These are phyloP conservation scores for Phaonia tiefii DNA, from an alignment of 2,888 invertebrate species.

Conservation along the genomic window DNA sequence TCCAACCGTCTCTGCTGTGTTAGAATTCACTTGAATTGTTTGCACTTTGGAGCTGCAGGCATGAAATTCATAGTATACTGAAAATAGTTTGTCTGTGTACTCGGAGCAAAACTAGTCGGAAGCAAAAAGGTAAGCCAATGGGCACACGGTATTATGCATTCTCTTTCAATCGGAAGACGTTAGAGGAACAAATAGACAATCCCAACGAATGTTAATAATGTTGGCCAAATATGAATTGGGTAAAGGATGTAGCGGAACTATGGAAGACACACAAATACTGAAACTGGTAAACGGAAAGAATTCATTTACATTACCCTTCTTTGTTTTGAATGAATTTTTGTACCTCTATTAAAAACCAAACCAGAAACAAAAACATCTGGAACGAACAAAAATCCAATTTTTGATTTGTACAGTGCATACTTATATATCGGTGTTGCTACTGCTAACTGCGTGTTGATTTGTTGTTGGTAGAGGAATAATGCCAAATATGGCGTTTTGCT, in stretches of 20 bases:
- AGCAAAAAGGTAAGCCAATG: conserved; percentile 17
- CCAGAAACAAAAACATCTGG: not conserved
- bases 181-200: conserved; percentile 9
- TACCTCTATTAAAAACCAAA: not conserved
- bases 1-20: not conserved
- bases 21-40: conserved; percentile 18
- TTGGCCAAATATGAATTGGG: not conserved
- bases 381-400: conserved; percentile 1
- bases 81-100: not conserved
- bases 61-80: not conserved
- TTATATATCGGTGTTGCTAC: conserved; percentile 13
- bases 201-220: conserved; percentile 9
- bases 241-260: not conserved
- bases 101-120: not conserved
- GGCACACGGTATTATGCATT: conserved; percentile 42
- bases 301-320: conserved; percentile 25
- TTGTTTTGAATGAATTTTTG: not conserved
- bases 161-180: conserved; percentile 36
- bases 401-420: no score
- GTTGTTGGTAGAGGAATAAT: conserved; percentile 57
- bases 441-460: conserved; percentile 57
- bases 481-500: conserved; percentile 64
- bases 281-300: conserved; percentile 23
- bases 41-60: not conserved
- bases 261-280: not conserved